These are phyloP conservation scores for Catostomus latipinnis DNA, from an alignment of 2,797 vertebrate genomes.

Conservation along the genomic window DNA sequence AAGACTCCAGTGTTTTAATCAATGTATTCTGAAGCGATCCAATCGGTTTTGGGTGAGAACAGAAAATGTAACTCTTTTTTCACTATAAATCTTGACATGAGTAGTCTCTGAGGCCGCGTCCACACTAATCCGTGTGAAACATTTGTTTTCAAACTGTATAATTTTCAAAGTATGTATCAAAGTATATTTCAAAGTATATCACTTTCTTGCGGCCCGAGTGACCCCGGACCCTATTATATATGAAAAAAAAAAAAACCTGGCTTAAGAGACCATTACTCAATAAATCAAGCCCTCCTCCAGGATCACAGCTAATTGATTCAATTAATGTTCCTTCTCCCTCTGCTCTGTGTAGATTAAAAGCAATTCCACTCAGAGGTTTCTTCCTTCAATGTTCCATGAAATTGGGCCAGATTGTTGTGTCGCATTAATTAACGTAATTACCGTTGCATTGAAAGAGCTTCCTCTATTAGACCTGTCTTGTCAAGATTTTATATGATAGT, in stretches of 20 bases:
- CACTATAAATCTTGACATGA: no score
- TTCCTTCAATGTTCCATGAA: slow-evolving; percentile 63
- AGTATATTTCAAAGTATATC: no score
- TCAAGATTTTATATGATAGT: slow-evolving; percentile 28
- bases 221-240: no score
- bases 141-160: no score
- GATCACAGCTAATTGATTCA: slow-evolving; percentile 59
- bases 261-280: slow-evolving; percentile 46
- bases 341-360: slow-evolving; percentile 53
- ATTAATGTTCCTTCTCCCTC: slow-evolving; percentile 57
- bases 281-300: slow-evolving; percentile 49
- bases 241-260: neutral
- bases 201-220: no score
- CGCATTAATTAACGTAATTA: slow-evolving; percentile 60
- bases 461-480: slow-evolving; percentile 55
- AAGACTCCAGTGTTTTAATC: no score
- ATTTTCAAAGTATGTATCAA: no score
- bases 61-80: no score
- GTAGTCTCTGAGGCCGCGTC: no score
- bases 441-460: slow-evolving; percentile 56
- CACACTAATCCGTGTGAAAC: no score
- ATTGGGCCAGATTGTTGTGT: slow-evolving; percentile 61
- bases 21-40: no score
- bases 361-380: slow-evolving; percentile 50
- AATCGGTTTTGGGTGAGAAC: no score